These are phyloP conservation scores for Synergus gifuensis DNA, from an alignment of 2,888 invertebrate genomes.

Conservation along the genomic window DNA sequence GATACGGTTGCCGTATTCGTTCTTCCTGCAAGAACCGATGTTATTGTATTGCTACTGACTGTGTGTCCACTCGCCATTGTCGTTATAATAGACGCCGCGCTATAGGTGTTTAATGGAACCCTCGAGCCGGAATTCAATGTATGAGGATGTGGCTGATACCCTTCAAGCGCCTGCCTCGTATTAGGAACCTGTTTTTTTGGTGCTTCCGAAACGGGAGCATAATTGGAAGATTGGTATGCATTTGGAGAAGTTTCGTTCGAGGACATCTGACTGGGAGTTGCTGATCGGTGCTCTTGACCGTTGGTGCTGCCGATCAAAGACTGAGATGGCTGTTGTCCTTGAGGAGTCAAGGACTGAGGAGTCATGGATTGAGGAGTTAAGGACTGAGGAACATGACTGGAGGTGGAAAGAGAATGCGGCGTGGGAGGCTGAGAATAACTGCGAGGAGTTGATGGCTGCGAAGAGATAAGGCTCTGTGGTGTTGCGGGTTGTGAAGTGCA, in stretches of 20 bases:
- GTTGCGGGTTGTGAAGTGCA: slow-evolving; percentile 72
- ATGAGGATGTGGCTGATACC: slow-evolving; percentile 75
- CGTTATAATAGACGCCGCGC: slow-evolving; percentile 78
- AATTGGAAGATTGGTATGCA: slow-evolving; percentile 48
- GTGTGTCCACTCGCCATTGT: slow-evolving; percentile 88
- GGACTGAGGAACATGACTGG: slow-evolving; percentile 62
- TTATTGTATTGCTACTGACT: slow-evolving; percentile 89
- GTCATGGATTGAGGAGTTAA: slow-evolving; percentile 64
- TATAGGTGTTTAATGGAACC: slow-evolving; percentile 63
- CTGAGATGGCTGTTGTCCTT: slow-evolving; percentile 59
- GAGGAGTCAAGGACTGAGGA: slow-evolving; percentile 58
- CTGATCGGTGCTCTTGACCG: slow-evolving; percentile 62
- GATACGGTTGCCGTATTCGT: slow-evolving; percentile 88
- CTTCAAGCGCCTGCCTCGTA: slow-evolving; percentile 67
- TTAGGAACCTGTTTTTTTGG: slow-evolving; percentile 77
- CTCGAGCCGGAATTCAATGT: slow-evolving; percentile 66
- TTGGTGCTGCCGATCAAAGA: slow-evolving; percentile 67
- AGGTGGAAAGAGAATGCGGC: slow-evolving; percentile 68
- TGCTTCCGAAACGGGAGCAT: slow-evolving; percentile 55
- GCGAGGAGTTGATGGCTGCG: slow-evolving; percentile 74
- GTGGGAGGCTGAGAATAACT: slow-evolving; percentile 74
- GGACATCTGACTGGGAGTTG: slow-evolving; percentile 48
- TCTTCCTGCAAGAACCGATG: slow-evolving; percentile 87
- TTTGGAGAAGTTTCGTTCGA: slow-evolving; percentile 52
- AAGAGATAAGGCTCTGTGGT: slow-evolving; percentile 72